Evolutionary conservation across 2,113 vertebrate genomes (phyloP).

Genomic region (Motacilla tschutschensis): DNA sequence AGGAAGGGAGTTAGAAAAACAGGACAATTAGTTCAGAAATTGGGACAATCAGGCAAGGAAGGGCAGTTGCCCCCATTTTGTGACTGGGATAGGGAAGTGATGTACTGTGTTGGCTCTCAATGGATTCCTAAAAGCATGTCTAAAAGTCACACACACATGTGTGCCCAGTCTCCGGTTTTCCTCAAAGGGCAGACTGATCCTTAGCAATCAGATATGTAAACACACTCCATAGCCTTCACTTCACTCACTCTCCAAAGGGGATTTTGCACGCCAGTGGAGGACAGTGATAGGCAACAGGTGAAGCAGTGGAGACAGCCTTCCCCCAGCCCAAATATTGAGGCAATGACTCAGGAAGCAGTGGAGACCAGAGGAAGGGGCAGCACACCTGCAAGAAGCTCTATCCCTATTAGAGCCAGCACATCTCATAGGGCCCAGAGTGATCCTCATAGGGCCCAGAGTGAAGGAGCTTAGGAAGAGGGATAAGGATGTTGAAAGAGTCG

Average conservation of each 20-base stretch:
- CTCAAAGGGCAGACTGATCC: slow-evolving; percentile 3
- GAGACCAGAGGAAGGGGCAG: background rate
- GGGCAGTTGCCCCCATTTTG: background rate
- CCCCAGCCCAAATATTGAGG: background rate
- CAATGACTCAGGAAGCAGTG: background rate
- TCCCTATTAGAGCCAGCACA: background rate
- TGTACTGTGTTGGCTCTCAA: background rate
- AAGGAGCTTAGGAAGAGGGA: background rate
- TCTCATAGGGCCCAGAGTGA: background rate
- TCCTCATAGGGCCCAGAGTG: background rate
- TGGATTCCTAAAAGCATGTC: background rate
- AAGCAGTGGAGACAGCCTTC: background rate
- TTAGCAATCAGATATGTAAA: background rate
- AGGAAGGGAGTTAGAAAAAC: background rate
- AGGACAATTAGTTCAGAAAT: background rate
- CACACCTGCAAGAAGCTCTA: background rate
- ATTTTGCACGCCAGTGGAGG: background rate
- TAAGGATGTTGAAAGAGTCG: background rate
- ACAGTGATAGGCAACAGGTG: background rate
- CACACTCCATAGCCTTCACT: background rate
- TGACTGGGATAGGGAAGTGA: background rate
- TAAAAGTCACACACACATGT: background rate
- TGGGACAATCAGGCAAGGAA: background rate
- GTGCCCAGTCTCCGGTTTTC: background rate
- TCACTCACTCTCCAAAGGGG: background rate